Conservation (phyloP, 2,888 invertebrate species). For the Alloplasta piceator region DNA sequence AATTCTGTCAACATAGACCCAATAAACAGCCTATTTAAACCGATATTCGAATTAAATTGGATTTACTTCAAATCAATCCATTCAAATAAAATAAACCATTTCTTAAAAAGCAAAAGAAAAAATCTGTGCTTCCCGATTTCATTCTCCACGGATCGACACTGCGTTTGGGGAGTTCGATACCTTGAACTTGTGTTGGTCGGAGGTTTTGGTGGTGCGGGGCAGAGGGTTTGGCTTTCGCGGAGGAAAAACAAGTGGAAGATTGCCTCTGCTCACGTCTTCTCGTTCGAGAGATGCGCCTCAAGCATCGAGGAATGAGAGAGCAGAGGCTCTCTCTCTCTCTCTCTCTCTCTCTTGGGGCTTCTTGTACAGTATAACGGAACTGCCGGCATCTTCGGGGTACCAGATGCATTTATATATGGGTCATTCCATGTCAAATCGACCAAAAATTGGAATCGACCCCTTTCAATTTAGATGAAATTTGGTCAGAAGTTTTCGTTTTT, state of each 20-base stretch:
- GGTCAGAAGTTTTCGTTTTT: too few species aligned
- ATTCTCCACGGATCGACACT: slow-evolving; percentile 39
- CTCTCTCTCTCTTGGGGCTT: slow-evolving; percentile 4
- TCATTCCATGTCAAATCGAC: too few species aligned
- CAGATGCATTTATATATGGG: too few species aligned
- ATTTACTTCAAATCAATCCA: too few species aligned
- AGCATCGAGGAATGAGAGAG: slow-evolving; percentile 36
- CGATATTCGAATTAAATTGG: too few species aligned
- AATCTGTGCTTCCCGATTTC: slow-evolving; percentile 28
- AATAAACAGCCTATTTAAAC: too few species aligned
- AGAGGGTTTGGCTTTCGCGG: neutral
- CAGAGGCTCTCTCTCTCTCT: neutral
- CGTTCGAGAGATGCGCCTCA: slow-evolving; percentile 47
- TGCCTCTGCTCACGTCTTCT: slow-evolving; percentile 61
- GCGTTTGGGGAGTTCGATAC: slow-evolving; percentile 62
- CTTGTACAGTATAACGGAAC: slow-evolving; percentile 61
- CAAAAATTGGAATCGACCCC: too few species aligned
- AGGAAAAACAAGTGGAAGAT: slow-evolving; percentile 66
- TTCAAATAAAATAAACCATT: too few species aligned
- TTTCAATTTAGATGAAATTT: too few species aligned
- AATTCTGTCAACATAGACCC: too few species aligned
- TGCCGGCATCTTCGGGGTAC: slow-evolving; percentile 42
- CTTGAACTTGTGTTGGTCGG: slow-evolving; percentile 69
- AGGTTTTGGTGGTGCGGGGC: slow-evolving; percentile 56
- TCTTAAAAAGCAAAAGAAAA: too few species aligned